Base-by-base conservation (phyloP, 2,888 invertebrate genomes). In the Melieria picta region DNA sequence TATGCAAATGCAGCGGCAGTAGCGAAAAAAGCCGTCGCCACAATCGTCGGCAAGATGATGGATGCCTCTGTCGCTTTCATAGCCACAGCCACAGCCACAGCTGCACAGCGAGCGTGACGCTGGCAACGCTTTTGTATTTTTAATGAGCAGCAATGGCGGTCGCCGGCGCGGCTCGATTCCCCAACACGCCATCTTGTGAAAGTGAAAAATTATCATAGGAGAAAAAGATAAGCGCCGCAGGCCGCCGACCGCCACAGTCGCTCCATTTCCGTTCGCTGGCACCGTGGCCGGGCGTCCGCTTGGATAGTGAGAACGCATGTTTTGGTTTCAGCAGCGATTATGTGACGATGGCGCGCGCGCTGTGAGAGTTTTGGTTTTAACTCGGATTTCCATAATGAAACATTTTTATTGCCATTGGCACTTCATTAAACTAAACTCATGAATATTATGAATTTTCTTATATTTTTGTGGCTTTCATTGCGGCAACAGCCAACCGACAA, bases 391-490 rank as follows among this genome's bases (percentile, higher is more conserved):
- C 79, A 79, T 79, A 79, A 79, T 77, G 78, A 79, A 80, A 79
- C 78, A 79, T 78, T 78, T 74, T 78, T 75, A 77, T 75, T 75
- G 82, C 83, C 84, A 84, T 85, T 85, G 84, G 85, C 84, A 85
- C 84, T 81, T 84, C 84, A 85, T 84, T 84, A 85, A 84, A 83
- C 82, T 80, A 83, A 85, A 80, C 84, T 84, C 81, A 84, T 84
- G 83, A 83, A 83, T 82, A 84, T 85, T 86, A 83, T 83, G 80
- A 81, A 82, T 80, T 81, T 80, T 76, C 69, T 72, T 74, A 67
- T 57, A 67, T 67, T 67, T 67, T 67, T 48, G 50, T 67, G 67
- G 50, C 67, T 67, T 67, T 67, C 67, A 60, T 60, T 67, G 58
- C 60, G 45, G 60, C 60, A 57, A 30, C 30, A 42, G 66, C 58